A percentile compares a stretch with the other conserved stretches of the same genome.
These are phyloP conservation scores for Heteropelma amictum DNA, from an alignment of 2,888 invertebrate species.

Conservation along the genomic window DNA sequence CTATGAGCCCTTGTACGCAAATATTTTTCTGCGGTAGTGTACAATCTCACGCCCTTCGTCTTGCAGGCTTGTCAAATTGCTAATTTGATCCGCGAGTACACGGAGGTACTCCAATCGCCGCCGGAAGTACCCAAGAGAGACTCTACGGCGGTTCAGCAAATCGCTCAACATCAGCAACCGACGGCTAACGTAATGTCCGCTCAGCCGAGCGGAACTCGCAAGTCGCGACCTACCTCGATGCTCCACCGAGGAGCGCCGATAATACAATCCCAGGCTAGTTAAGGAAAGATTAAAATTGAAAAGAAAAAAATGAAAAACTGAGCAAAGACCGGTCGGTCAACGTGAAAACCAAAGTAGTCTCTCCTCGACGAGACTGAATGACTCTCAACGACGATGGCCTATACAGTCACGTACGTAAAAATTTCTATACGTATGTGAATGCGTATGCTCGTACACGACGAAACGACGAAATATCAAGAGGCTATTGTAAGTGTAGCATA, in stretches of 20 bases:
- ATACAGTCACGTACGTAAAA: slow-evolving; percentile 34
- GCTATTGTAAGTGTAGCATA: slow-evolving; percentile 44
- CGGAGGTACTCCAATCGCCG: slow-evolving; percentile 82
- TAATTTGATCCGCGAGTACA: slow-evolving; percentile 93
- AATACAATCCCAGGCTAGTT: slow-evolving; percentile 82
- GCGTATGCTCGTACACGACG: slow-evolving; percentile 1
- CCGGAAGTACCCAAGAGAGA: slow-evolving; percentile 74
- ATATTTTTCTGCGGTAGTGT: no score
- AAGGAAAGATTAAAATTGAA: slow-evolving; percentile 73
- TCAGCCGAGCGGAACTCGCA: slow-evolving; percentile 66
- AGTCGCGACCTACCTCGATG: slow-evolving; percentile 79
- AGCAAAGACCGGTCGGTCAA: slow-evolving; percentile 27
- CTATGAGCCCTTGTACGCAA: no score
- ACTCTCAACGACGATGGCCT: slow-evolving; percentile 65
- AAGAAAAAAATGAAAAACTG: slow-evolving; percentile 7
- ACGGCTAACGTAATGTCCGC: slow-evolving; percentile 60
- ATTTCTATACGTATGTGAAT: neutral
- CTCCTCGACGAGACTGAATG: slow-evolving; percentile 50
- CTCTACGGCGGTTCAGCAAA: slow-evolving; percentile 71
- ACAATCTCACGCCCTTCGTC: no score
- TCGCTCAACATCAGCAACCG: slow-evolving; percentile 68
- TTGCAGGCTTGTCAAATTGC: slow-evolving; percentile 96
- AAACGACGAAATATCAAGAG: slow-evolving; percentile 37
- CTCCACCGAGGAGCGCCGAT: slow-evolving; percentile 80
- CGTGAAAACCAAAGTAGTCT: slow-evolving; percentile 52